Evolutionary conservation across 64 coral and sea anemone species (phyloP), one percentile per base, ranked within the genome.

Genomic region (Pocillopora damicornis): DNA sequence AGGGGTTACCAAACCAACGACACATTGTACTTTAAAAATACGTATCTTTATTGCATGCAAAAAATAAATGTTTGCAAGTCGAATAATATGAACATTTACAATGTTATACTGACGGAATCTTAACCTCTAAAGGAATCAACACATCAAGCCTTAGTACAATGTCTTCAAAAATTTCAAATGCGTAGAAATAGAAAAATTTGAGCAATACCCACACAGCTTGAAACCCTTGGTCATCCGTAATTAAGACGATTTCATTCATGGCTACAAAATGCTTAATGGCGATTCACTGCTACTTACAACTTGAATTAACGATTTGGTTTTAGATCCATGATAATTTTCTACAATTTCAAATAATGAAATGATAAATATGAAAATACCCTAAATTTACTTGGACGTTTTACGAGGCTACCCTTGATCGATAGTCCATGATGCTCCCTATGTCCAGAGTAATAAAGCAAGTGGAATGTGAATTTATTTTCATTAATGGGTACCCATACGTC

Each of bases 311-410:
- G 56, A 9, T 22, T 58, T 77, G 37, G 9, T 22, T 77, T 16
- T 17, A 2, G 36, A 77, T 77, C 14, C 36, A 77, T 57, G 36
- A 2, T 1, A 56, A 45, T 56, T 18, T 22, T 20, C 15, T 58
- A 58, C 4, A 59, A 14, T 5, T 78, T 16, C 13, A 22, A 83
- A 68, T 45, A 20, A 37, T 22, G 37, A 71, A 57, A 2, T 11
- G 37, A 71, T 85, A 71, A 85, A 85, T 71, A 85, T 65, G 72
- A 85, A 85, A 85, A 73, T 85, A 85, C 65, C 58, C 45, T 57
- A 71, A 37, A 9, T 58, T 58, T 3, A 14, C 37, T 85, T 20
- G 18, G 25, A 71, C 22, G 67, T 71, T 11, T 23, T 23, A 71
- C 0, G 11, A 71, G 22, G 22, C 22, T 11, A 20, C 25, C 67